Evolutionary conservation across 64 coral and sea anemone species (phyloP).

Genomic region (Pocillopora damicornis): DNA sequence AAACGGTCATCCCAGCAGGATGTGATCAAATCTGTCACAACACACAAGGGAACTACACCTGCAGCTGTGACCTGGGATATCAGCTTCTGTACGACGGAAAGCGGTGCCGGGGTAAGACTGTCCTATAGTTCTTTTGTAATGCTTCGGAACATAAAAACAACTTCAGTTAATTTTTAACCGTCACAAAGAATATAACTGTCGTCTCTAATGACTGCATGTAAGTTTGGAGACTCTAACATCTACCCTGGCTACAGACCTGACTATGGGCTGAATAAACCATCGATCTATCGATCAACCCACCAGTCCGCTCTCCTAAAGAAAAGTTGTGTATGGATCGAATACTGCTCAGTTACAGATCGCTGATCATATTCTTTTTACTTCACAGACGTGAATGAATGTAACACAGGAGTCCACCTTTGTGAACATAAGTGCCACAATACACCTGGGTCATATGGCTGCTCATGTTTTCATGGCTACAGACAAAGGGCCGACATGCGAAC

Average conservation of each 20-base stretch:
- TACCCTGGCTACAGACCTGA: neutral
- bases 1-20: neutral
- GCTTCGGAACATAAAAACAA: neutral
- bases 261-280: neutral
- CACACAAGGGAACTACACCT: neutral
- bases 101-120: neutral
- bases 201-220: neutral
- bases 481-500: neutral
- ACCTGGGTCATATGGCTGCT: slow-evolving; percentile 8
- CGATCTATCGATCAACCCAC: neutral
- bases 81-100: slow-evolving; percentile 4
- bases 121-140: neutral
- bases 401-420: neutral
- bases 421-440: neutral
- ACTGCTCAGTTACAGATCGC: no score
- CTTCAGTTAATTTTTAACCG: no score
- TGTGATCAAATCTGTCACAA: slow-evolving; percentile 23
- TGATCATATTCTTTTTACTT: neutral
- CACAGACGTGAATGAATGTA: neutral
- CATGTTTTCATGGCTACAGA: slow-evolving; percentile 6
- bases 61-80: slow-evolving; percentile 1
- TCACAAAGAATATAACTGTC: no score
- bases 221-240: neutral
- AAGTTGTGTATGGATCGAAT: neutral
- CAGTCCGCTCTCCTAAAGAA: neutral